Percentiles rank a stretch among this genome's conserved stretches.
These are phyloP conservation scores for Spinibarbus caldwelli DNA, from an alignment of 2,797 vertebrate genomes.

Conservation along the genomic window DNA sequence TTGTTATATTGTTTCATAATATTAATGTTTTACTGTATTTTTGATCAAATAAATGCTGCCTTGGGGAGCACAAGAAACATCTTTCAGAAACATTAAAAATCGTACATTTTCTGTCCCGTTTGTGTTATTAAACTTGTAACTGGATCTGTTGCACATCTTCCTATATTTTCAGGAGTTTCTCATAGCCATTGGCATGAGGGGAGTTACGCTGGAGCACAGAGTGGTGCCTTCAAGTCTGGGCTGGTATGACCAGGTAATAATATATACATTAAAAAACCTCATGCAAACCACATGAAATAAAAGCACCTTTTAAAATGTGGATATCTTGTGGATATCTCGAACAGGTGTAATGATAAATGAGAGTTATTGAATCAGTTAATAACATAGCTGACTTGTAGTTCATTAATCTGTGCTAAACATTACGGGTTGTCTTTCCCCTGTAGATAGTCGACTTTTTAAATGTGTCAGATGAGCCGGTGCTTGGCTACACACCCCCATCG, in stretches of 20 bases:
- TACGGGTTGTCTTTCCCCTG: constrained; percentile 38
- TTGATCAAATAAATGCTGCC: background rate
- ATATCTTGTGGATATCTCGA: background rate
- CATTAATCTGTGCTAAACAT: background rate
- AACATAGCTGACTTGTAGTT: background rate
- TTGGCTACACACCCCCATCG: constrained; percentile 93
- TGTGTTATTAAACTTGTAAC: background rate
- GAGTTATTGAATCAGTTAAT: background rate
- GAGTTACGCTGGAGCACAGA: constrained; percentile 92
- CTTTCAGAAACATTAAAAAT: no score
- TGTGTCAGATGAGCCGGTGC: constrained; percentile 94
- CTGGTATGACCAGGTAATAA: constrained; percentile 95
- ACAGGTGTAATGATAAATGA: background rate
- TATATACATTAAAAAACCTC: background rate
- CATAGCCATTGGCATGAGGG: constrained; percentile 91
- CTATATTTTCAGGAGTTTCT: constrained; percentile 86
- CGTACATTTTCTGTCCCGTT: no score
- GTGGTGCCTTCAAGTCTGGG: constrained; percentile 87
- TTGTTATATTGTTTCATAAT: background rate
- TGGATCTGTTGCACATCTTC: background rate
- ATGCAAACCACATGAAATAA: background rate
- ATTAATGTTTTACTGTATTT: background rate
- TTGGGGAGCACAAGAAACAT: background rate
- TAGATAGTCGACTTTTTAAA: constrained; percentile 96
- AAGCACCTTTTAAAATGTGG: background rate